Conservation (phyloP, 2,797 vertebrate species). For the Danio albolineatus region DNA sequence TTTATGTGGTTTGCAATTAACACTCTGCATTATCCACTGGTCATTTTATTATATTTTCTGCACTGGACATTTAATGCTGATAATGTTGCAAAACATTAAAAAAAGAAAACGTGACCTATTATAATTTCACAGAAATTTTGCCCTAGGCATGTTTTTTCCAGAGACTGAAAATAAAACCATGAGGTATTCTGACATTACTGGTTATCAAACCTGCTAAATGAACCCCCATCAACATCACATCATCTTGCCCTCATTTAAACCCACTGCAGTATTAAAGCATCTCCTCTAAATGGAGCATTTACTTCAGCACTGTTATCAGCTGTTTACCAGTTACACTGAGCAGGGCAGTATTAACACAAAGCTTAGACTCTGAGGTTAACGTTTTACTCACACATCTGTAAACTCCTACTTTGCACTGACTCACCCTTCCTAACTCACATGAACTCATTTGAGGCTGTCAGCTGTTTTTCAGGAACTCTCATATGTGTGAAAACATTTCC, state of each 20-base stretch:
- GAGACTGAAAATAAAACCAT: neutral
- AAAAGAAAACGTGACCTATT: neutral
- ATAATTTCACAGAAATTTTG: neutral
- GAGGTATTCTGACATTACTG: neutral
- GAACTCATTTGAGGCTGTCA: conserved; percentile 52
- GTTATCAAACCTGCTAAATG: neutral
- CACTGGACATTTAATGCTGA: neutral
- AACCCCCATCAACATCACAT: neutral
- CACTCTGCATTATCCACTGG: no score
- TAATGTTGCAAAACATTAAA: neutral
- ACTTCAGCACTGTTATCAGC: conserved; percentile 20
- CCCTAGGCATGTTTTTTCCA: neutral
- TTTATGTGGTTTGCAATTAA: no score
- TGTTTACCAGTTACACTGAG: conserved; percentile 10
- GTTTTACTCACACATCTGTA: conserved; percentile 27
- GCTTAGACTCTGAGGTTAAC: conserved; percentile 11
- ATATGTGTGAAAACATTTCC: conserved; percentile 47
- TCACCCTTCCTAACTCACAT: conserved; percentile 45
- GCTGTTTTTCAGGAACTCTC: conserved; percentile 55
- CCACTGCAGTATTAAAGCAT: neutral
- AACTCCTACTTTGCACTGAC: conserved; percentile 45
- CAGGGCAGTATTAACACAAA: conserved; percentile 22
- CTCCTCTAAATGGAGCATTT: neutral
- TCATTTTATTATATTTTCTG: neutral
- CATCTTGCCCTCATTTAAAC: conserved; percentile 15